A percentile compares a stretch with the other conserved stretches of the same genome.
phyloP scores from a whole-genome alignment of 2,113 vertebrate species.

The Apistogramma diplotaenia region DNA sequence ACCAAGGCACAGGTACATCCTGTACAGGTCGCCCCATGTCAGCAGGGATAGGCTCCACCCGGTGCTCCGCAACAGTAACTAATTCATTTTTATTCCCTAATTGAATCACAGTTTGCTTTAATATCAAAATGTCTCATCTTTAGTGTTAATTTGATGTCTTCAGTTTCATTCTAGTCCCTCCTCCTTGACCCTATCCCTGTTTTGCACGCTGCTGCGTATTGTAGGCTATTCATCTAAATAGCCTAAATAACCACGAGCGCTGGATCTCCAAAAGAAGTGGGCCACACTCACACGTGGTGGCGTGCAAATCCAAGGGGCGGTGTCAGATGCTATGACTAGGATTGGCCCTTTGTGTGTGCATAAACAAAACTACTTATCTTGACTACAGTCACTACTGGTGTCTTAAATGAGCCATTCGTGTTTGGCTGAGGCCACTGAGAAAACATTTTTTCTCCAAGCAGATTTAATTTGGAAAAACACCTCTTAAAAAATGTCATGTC shows the following conservation, averaged over 20 bases:
- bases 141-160: background rate
- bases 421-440: background rate
- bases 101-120: background rate
- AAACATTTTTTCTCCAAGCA: background rate
- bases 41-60: too few relatives aligned
- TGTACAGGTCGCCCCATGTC: too few relatives aligned
- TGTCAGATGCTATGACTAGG: background rate
- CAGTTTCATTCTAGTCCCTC: background rate
- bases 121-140: background rate
- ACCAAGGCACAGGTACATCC: too few relatives aligned
- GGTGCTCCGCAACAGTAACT: background rate
- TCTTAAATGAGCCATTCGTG: background rate
- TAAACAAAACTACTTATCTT: background rate
- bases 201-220: background rate
- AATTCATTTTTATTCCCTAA: background rate
- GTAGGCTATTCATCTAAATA: background rate
- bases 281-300: background rate
- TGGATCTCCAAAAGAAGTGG: background rate
- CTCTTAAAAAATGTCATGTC: slow-evolving; percentile 8
- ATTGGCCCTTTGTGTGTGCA: background rate
- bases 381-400: background rate
- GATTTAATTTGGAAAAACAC: slow-evolving; percentile 42
- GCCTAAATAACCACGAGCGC: background rate
- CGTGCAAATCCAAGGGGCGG: background rate
- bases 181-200: background rate